phyloP scores from a whole-genome alignment of 2,797 vertebrate species.

The Enteromius mattozi region DNA sequence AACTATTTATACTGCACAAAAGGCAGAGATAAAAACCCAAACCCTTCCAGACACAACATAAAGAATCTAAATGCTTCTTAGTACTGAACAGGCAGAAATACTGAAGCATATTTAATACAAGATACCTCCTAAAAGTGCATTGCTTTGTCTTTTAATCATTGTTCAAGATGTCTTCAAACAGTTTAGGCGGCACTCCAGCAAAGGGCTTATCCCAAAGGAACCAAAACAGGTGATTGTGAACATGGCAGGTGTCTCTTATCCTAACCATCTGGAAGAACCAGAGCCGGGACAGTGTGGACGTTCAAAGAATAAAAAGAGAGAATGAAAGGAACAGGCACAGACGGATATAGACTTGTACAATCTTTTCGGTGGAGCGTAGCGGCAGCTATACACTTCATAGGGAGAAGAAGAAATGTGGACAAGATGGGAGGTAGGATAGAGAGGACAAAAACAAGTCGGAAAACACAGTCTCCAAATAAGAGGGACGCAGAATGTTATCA shows the following conservation, averaged over 20 bases:
- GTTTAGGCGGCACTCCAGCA: slow-evolving; percentile 2
- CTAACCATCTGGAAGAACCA: slow-evolving; percentile 44
- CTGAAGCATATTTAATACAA: slow-evolving; percentile 52
- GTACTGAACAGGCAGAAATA: slow-evolving; percentile 56
- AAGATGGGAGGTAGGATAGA: slow-evolving; percentile 62
- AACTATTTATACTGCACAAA: slow-evolving; percentile 8
- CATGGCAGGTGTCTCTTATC: slow-evolving; percentile 66
- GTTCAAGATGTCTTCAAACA: slow-evolving; percentile 48
- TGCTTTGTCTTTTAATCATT: slow-evolving; percentile 50
- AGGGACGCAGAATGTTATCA: slow-evolving; percentile 25
- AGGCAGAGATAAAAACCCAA: slow-evolving; percentile 30
- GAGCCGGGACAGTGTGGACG: slow-evolving; percentile 30
- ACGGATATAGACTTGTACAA: slow-evolving; percentile 43
- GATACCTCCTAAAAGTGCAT: slow-evolving; percentile 37
- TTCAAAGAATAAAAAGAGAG: slow-evolving; percentile 47
- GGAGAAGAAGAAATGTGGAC: slow-evolving; percentile 53
- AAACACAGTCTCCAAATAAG: slow-evolving; percentile 48
- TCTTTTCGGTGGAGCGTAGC: slow-evolving; percentile 51
- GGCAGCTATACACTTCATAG: slow-evolving; percentile 53
- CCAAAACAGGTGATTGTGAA: slow-evolving; percentile 61
- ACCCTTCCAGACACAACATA: slow-evolving; percentile 71
- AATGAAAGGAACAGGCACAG: slow-evolving; percentile 45
- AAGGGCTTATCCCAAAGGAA: slow-evolving; percentile 41
- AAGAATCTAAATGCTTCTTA: slow-evolving; percentile 54
- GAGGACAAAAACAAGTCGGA: slow-evolving; percentile 49